Evolutionary conservation across 2,888 invertebrate species (phyloP).

Genomic region (Oxycera nigricornis): DNA sequence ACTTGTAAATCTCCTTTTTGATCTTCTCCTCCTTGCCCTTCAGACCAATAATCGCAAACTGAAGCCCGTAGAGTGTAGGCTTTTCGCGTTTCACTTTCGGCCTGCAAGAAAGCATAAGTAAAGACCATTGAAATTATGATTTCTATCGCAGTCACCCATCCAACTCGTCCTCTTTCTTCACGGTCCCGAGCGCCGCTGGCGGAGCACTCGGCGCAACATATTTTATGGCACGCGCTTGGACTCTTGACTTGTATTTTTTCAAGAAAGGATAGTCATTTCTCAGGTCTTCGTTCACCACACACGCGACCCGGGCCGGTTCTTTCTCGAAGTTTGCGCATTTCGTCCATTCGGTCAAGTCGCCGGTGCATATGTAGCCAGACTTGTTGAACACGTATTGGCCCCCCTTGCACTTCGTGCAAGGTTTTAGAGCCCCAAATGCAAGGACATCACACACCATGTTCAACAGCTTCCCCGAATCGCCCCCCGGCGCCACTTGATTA

Average conservation of each 20-base stretch:
- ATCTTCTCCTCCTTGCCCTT: conserved; percentile 67
- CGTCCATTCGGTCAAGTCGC: conserved; percentile 79
- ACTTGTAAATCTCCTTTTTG: conserved; percentile 71
- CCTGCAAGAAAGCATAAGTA: conserved; percentile 60
- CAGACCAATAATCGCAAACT: conserved; percentile 74
- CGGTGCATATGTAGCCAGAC: conserved; percentile 84
- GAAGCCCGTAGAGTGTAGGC: conserved; percentile 78
- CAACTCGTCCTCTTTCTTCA: conserved; percentile 66
- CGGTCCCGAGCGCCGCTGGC: conserved; percentile 49
- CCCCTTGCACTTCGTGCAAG: conserved; percentile 79
- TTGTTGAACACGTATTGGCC: conserved; percentile 76
- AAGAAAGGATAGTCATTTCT: conserved; percentile 67
- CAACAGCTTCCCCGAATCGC: conserved; percentile 67
- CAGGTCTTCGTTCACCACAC: conserved; percentile 72
- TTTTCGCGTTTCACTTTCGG: conserved; percentile 70
- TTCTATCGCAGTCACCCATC: conserved; percentile 54
- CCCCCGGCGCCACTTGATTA: conserved; percentile 71
- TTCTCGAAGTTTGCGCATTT: conserved; percentile 78
- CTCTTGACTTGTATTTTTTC: conserved; percentile 67
- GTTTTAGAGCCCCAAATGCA: conserved; percentile 83
- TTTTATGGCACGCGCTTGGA: conserved; percentile 67
- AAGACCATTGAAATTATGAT: not conserved
- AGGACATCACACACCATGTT: conserved; percentile 84
- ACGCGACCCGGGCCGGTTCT: conserved; percentile 75
- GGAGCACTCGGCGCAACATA: conserved; percentile 63